Conservation (phyloP, 2,888 invertebrate genomes). For the Dasysyrphus tricinctus region DNA sequence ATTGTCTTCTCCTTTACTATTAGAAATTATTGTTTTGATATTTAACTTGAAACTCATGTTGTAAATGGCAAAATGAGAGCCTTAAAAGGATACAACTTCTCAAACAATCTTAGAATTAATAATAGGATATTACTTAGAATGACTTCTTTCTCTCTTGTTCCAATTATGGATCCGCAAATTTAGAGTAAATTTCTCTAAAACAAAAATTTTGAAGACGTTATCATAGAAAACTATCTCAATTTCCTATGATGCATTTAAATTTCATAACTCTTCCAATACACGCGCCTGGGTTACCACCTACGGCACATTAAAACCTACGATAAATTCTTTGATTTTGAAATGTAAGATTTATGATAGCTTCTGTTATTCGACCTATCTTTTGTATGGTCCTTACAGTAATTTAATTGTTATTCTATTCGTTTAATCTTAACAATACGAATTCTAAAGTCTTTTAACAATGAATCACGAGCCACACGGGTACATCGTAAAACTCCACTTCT, state of each 20-base stretch:
- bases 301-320: neutral
- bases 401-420: neutral
- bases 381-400: neutral
- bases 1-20: too few species aligned
- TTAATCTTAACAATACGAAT: neutral
- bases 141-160: too few species aligned
- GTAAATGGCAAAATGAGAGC: too few species aligned
- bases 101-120: too few species aligned
- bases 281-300: neutral
- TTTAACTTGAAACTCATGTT: too few species aligned
- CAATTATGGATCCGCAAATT: too few species aligned
- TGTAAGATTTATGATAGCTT: neutral
- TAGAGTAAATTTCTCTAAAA: too few species aligned
- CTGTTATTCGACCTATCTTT: neutral
- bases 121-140: too few species aligned
- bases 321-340: neutral
- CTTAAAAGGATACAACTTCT: too few species aligned
- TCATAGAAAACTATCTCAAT: neutral
- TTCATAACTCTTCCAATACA: neutral
- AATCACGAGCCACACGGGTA: neutral
- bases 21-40: too few species aligned
- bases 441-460: neutral
- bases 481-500: slow-evolving; percentile 2
- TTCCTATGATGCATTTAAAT: neutral
- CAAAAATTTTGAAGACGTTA: too few species aligned